phyloP scores from a whole-genome alignment of 2,888 invertebrate genomes.

The Erpobdella octoculata region DNA sequence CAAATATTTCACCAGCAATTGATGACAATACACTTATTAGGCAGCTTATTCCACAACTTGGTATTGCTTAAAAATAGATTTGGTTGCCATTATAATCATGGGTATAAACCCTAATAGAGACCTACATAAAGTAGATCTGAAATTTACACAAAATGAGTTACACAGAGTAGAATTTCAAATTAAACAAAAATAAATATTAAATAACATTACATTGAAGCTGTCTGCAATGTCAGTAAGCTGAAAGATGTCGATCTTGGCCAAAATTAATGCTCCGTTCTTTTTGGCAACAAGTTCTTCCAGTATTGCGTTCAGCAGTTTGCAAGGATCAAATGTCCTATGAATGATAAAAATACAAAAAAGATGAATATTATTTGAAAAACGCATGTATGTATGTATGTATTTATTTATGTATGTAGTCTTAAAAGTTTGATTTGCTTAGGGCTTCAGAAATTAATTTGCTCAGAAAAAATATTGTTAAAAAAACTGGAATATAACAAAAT shows the following conservation, averaged over 20 bases:
- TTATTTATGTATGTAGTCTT: background rate
- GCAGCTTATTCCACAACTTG: background rate
- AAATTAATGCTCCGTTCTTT: conserved; percentile 70
- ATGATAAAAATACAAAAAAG: background rate
- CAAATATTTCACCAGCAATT: too few relatives aligned
- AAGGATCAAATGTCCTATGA: conserved; percentile 89
- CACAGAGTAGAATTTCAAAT: too few relatives aligned
- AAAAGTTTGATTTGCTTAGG: too few relatives aligned
- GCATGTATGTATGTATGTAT: background rate
- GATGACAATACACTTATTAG: background rate
- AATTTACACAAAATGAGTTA: background rate
- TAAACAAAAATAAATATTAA: too few relatives aligned
- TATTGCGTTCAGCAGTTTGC: conserved; percentile 79
- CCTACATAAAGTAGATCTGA: too few relatives aligned
- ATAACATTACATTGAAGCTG: conserved; percentile 55
- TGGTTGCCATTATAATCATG: too few relatives aligned
- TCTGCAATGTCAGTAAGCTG: conserved; percentile 77
- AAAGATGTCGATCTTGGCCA: conserved; percentile 93
- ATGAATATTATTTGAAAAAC: background rate
- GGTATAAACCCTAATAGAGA: too few relatives aligned
- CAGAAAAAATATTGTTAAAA: too few relatives aligned
- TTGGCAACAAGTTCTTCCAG: conserved; percentile 72
- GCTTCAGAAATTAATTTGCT: too few relatives aligned
- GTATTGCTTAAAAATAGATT: too few relatives aligned
- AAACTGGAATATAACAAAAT: too few relatives aligned